Evolutionary conservation across 1,140 invertebrate species (phyloP), one percentile per base, ranked within the genome.

Genomic region (Sesamia nonagrioides): DNA sequence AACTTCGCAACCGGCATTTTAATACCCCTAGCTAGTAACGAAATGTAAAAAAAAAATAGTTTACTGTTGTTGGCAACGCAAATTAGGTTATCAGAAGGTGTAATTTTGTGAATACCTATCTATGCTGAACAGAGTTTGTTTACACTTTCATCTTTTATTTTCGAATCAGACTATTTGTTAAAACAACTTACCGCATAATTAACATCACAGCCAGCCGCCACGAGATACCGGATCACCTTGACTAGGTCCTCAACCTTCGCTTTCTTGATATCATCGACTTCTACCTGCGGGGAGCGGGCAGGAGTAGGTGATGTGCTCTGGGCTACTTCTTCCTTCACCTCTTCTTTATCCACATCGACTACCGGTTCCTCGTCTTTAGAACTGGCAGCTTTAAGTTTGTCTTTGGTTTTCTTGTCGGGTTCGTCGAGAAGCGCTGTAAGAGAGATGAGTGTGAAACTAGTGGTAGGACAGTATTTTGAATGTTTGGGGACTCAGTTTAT

Each of bases 161-260:
- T n/a, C n/a, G n/a, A n/a, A n/a, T n/a, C n/a, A n/a, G n/a, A n/a
- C n/a, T n/a, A n/a, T n/a, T n/a, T n/a, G n/a, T n/a, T 3, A 37
- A 5, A 7, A 76, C 68, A 48, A 83, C 86, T 87, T 21, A 94
- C 92, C 45, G 88, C 83, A 40, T 89, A 68, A 63, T 92, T 91
- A 37, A 92, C 86, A 74, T 94, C 92, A 78, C 91, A 92, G 0
- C 91, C 91, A 37, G 91, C 91, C 3, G 86, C 90, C 0, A 93
- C 66, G 8, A 94, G 82, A 73, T 90, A 94, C 56, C 88, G 83
- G 7, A 94, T 90, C 8, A 89, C 86, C 60, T 89, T 92, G 35
- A 93, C 78, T n/a, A 93, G 74, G 54, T 91, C 86, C 17, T 91
- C 89, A 15, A 92, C 88, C 9, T 77, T 87, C 0, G 83, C 77